Evolutionary conservation across 2,888 invertebrate species (phyloP).

Genomic region (Phasia obesa): DNA sequence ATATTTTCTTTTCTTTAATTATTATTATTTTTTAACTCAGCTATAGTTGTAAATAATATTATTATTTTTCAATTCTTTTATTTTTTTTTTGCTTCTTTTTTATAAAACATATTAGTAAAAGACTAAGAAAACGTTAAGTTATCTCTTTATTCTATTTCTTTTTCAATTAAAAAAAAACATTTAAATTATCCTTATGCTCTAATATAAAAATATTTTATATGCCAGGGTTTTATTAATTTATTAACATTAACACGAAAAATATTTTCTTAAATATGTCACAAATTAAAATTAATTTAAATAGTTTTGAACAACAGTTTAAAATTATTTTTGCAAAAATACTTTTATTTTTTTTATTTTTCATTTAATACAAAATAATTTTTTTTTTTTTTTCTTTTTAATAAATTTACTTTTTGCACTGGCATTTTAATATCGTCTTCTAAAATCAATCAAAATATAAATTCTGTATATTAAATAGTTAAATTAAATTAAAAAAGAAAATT

Average conservation of each 20-base stretch:
- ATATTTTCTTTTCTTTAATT: conserved; percentile 11
- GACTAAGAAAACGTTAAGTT: not conserved
- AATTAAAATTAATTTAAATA: conserved; percentile 23
- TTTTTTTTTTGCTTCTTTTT: conserved; percentile 18
- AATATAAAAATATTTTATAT: conserved; percentile 18
- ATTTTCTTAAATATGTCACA: conserved; percentile 58
- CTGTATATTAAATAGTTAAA: conserved; percentile 80
- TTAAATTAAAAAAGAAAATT: conserved; percentile 75
- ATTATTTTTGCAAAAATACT: conserved; percentile 64
- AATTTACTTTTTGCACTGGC: conserved; percentile 80
- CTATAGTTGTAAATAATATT: conserved; percentile 57
- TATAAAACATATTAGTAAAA: conserved; percentile 61
- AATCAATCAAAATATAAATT: conserved; percentile 57
- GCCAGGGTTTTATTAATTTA: conserved; percentile 41
- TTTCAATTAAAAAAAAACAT: conserved; percentile 4
- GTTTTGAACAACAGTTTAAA: conserved; percentile 72
- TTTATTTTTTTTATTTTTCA: conserved; percentile 77
- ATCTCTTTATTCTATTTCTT: conserved; percentile 32
- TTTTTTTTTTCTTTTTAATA: too few species aligned
- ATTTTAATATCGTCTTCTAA: conserved; percentile 65
- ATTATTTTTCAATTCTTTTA: too few species aligned
- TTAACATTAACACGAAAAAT: conserved; percentile 32
- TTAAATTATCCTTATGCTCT: not conserved
- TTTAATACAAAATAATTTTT: not conserved
- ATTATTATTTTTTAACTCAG: conserved; percentile 11